Evolutionary conservation across 2,888 invertebrate genomes (phyloP).

Genomic region (Noctua janthe): DNA sequence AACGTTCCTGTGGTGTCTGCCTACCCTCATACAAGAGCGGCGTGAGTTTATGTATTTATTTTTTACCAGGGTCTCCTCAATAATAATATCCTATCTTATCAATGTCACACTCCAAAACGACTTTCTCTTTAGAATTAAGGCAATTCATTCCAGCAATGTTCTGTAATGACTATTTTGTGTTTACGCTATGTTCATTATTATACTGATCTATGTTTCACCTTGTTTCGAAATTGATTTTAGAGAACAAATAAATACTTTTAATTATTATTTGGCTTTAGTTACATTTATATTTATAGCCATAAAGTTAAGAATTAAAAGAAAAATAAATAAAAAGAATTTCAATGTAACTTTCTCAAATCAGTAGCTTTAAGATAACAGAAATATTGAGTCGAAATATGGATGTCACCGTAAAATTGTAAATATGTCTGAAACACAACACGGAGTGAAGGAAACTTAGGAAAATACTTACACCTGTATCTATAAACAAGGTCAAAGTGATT

Average conservation of each 20-base stretch:
- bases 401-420: no score
- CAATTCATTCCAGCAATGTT: conserved; percentile 20
- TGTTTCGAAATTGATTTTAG: conserved; percentile 21
- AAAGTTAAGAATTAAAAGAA: not conserved
- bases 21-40: not conserved
- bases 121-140: conserved; percentile 30
- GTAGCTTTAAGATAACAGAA: not conserved
- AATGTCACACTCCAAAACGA: not conserved
- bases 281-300: not conserved
- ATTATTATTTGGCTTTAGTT: not conserved
- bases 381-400: not conserved
- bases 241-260: conserved; percentile 12
- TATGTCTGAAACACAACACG: not conserved
- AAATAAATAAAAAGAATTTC: not conserved
- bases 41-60: not conserved
- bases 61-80: not conserved
- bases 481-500: not conserved
- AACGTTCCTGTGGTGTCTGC: not conserved
- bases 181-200: conserved; percentile 25
- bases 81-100: not conserved
- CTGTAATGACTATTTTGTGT: conserved; percentile 33
- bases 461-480: not conserved
- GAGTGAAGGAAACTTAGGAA: not conserved
- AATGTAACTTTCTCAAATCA: not conserved
- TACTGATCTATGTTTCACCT: not conserved